Evolutionary conservation across 1,140 invertebrate genomes (phyloP).

Genomic region (Chlorops oryzae): DNA sequence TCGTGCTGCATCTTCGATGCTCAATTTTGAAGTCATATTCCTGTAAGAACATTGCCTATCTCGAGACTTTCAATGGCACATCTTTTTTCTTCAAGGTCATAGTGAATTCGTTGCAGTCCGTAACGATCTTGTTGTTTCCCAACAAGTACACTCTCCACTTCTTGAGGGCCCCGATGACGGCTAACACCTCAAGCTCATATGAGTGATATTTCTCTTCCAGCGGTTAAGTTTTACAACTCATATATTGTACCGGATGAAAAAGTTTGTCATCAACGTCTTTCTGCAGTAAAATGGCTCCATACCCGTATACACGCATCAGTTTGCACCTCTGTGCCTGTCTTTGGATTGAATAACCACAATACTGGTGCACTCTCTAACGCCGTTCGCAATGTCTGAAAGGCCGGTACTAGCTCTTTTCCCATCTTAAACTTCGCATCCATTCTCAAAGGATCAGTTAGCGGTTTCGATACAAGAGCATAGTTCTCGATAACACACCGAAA

Average conservation of each 20-base stretch:
- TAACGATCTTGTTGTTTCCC: constrained; percentile 12
- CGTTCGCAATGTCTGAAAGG: not conserved
- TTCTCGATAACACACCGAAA: not conserved
- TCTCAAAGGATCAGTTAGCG: not conserved
- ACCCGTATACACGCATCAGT: constrained; percentile 14
- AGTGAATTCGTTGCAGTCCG: constrained; percentile 14
- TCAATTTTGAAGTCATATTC: no score
- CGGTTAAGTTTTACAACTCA: constrained; percentile 15
- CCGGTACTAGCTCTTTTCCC: not conserved
- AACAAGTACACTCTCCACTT: constrained; percentile 12
- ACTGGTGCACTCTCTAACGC: not conserved
- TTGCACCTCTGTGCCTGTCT: not conserved
- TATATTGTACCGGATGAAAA: constrained; percentile 13
- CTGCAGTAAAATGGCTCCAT: constrained; percentile 35
- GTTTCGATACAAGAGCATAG: not conserved
- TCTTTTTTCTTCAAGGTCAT: constrained; percentile 11
- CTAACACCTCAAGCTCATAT: constrained; percentile 25
- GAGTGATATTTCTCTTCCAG: constrained; percentile 24
- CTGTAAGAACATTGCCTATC: constrained; percentile 35
- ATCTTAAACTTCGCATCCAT: not conserved
- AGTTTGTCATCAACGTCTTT: constrained; percentile 7
- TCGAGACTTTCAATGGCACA: constrained; percentile 19
- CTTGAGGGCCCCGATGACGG: constrained; percentile 9
- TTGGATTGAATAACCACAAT: not conserved
- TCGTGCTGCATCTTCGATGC: no score